A percentile compares a stretch with the other conserved stretches of the same genome.
Evolutionary conservation across 2,888 invertebrate genomes (phyloP).

Genomic region (Epistrophe eligans): DNA sequence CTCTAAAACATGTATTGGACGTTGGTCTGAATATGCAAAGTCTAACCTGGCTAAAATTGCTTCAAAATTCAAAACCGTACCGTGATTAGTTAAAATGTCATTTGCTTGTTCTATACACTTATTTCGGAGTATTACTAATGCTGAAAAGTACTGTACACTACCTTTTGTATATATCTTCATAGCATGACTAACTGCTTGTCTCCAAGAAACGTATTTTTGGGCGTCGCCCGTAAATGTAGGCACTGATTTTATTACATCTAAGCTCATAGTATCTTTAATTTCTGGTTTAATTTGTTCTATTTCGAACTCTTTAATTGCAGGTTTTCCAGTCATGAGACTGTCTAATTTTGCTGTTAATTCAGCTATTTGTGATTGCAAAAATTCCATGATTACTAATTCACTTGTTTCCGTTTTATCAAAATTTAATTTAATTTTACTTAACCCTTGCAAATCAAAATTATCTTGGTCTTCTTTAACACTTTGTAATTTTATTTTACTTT

Average conservation of each 20-base stretch:
- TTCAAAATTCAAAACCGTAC: constrained; percentile 61
- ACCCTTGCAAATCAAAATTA: constrained; percentile 3
- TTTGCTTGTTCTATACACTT: constrained; percentile 24
- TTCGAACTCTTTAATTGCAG: constrained; percentile 5
- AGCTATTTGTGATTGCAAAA: constrained; percentile 5
- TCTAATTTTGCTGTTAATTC: constrained; percentile 1
- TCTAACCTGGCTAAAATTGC: constrained; percentile 57
- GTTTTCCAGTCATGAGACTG: constrained; percentile 5
- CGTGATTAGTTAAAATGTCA: constrained; percentile 48
- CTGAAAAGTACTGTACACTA: constrained; percentile 17
- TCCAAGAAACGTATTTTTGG: constrained; percentile 5
- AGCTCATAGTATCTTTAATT: not conserved
- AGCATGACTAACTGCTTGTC: not conserved
- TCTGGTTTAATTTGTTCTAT: constrained; percentile 2
- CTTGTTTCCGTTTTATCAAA: not conserved
- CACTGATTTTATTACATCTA: constrained; percentile 6
- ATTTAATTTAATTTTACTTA: not conserved
- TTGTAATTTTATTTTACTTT: not conserved
- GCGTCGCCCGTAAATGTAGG: not conserved
- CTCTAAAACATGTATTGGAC: constrained; percentile 55
- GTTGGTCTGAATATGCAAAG: constrained; percentile 59
- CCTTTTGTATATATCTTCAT: not conserved
- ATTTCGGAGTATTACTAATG: constrained; percentile 12
- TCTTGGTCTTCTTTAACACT: not conserved
- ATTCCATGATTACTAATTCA: not conserved